These are phyloP conservation scores for Tympanoctomys barrerae DNA, from an alignment of 2,797 vertebrate genomes.

Conservation along the genomic window DNA sequence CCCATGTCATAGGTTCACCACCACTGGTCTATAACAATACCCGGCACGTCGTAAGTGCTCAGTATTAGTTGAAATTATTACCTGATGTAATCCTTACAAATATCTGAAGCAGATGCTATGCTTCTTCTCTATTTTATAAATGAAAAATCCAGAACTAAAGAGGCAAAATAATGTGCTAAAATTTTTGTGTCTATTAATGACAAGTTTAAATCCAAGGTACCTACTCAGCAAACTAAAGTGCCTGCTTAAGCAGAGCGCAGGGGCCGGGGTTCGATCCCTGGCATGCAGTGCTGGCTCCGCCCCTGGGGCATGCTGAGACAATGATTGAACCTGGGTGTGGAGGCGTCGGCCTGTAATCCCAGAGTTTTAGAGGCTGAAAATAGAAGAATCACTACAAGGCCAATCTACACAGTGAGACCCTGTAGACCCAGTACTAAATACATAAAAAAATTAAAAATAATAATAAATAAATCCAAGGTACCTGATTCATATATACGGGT, in stretches of 20 bases:
- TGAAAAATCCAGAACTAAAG: neutral
- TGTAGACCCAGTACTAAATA: no score
- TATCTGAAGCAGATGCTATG: neutral
- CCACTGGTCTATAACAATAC: neutral
- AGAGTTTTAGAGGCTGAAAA: no score
- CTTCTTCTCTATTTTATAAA: neutral
- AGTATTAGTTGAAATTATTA: neutral
- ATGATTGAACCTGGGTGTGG: no score
- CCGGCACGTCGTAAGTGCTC: neutral
- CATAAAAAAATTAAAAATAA: no score
- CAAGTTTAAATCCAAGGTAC: neutral
- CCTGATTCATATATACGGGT: neutral
- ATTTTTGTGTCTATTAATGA: neutral
- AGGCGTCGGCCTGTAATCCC: no score
- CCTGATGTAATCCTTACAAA: neutral
- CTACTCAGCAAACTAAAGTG: neutral
- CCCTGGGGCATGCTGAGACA: no score
- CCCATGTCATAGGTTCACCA: neutral
- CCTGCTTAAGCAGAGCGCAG: no score
- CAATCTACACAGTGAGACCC: no score
- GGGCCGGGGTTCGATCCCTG: no score
- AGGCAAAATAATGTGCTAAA: neutral
- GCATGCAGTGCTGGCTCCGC: no score
- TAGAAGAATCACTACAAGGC: no score
- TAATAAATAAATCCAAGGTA: neutral